Base-by-base conservation (phyloP, 2,888 invertebrate genomes). In the Anarsia innoxiella region DNA sequence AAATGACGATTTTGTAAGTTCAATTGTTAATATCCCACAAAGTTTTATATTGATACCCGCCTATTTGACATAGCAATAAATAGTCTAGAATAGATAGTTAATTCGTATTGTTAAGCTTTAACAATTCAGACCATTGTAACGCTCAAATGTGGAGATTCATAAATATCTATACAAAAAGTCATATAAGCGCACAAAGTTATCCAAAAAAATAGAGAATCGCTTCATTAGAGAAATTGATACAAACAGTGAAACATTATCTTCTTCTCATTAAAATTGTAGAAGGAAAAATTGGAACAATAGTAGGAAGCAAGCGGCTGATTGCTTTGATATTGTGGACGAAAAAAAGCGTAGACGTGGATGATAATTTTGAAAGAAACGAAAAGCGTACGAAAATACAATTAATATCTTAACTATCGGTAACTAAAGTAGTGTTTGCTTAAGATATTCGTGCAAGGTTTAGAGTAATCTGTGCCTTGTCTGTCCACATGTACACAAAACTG, bases 11-110 rank as follows among this genome's bases (percentile, higher is more conserved):
- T 62, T 61, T 56, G 53, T 63, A 62, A 55, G 53, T 59, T 64
- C 68, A 72, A 69, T 71, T 65, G 68, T 77, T 75, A 60, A 63
- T 55, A 59, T 53, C 60, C 66, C 68, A 71, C 66, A 62, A 66
- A 59, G 52, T 62, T 67, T 66, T 70, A 69, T 70, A 78, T 74
- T 70, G 62, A 76, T 71, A 76, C 83, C 83, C 83, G 83, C 82
- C 82, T 83, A 83, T 77, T 72, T 75, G 76, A 79, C 68, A 80
- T 83, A 84, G 84, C 83, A 84, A 84, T 84, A 84, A 82, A 82
- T 83, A 82, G 67, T 55, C 60, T 80, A 82, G 78, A 75, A 67
- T 80, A 79, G 75, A 67, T 80, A 82, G 71, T 71, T 64, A 74
- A 74, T 64, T 57, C 57, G 52, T 75, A 75, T 74, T 66, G 58